These are phyloP conservation scores for Diplodus sargus DNA, from an alignment of 2,797 vertebrate genomes.

Conservation along the genomic window DNA sequence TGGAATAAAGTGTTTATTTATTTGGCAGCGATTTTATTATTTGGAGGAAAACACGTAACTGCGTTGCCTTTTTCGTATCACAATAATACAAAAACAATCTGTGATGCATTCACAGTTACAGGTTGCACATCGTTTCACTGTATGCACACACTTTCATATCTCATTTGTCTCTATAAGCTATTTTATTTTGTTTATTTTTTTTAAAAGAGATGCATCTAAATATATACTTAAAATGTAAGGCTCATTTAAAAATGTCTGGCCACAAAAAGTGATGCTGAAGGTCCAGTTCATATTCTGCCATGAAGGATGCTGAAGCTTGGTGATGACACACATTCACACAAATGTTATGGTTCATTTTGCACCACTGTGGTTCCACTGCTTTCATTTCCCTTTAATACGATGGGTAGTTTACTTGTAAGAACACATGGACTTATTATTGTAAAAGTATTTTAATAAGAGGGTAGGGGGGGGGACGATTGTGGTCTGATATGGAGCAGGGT, in stretches of 20 bases:
- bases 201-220: background rate
- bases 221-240: conserved; percentile 1
- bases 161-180: background rate
- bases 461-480: background rate
- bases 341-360: background rate
- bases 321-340: background rate
- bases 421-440: background rate
- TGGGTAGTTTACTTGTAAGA: too few species aligned
- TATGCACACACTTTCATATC: background rate
- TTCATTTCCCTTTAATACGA: background rate
- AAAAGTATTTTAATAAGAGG: background rate
- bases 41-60: background rate
- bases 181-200: background rate
- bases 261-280: background rate
- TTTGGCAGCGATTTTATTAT: background rate
- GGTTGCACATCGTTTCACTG: background rate
- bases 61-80: background rate
- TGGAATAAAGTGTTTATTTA: conserved; percentile 20
- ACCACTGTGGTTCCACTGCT: background rate
- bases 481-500: background rate
- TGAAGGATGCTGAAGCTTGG: background rate
- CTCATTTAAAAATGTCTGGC: conserved; percentile 8
- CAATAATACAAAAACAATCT: too few species aligned
- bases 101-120: background rate
- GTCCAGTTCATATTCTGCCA: background rate